A percentile compares a stretch with the other conserved stretches of the same genome.
phyloP scores from a whole-genome alignment of 2,797 vertebrate genomes.

The Balearica regulorum region DNA sequence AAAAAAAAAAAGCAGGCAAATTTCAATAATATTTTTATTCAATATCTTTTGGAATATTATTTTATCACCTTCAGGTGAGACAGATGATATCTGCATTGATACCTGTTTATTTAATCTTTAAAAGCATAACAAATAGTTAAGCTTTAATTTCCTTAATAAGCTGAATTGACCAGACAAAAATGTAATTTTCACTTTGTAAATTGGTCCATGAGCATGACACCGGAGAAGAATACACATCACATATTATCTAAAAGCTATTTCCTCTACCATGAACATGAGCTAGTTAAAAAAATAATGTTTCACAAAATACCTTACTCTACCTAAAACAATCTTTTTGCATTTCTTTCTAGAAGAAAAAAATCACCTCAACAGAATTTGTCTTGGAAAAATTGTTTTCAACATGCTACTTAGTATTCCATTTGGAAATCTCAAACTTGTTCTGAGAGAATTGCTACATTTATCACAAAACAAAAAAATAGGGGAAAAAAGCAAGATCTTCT shows the following conservation, averaged over 20 bases:
- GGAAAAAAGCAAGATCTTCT: not conserved
- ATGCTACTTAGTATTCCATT: not conserved
- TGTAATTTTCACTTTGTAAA: not conserved
- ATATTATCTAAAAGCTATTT: not conserved
- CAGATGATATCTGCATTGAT: not conserved
- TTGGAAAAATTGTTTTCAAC: not conserved
- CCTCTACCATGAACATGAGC: not conserved
- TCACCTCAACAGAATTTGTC: not conserved
- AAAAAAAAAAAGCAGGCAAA: not conserved
- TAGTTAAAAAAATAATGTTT: not conserved
- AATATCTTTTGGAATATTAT: not conserved
- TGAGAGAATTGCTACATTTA: not conserved
- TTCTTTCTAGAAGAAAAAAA: not conserved
- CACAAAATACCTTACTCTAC: not conserved
- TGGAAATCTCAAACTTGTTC: not conserved
- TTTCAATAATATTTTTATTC: not conserved
- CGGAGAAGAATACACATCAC: not conserved
- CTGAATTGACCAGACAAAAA: not conserved
- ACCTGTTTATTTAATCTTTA: not conserved
- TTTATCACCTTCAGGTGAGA: conserved; percentile 10
- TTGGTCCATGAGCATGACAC: not conserved
- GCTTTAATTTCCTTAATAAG: not conserved
- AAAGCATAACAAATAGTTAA: not conserved
- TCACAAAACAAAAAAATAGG: not conserved
- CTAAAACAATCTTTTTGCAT: not conserved